phyloP scores from a whole-genome alignment of 2,797 vertebrate species.

The Chaunax sp. region DNA sequence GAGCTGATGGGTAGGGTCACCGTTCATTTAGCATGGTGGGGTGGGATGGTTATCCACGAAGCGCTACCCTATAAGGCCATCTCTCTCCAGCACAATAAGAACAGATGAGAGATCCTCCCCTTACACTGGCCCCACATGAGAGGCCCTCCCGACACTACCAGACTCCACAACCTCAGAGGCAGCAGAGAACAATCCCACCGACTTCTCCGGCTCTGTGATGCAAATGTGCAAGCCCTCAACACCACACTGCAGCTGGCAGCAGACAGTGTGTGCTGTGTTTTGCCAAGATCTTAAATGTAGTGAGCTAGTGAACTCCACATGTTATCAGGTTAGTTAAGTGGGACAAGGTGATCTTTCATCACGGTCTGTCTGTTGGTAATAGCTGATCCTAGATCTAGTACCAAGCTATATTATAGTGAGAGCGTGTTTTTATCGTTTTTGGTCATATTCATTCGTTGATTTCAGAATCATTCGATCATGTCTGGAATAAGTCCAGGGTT shows the following conservation, averaged over 20 bases:
- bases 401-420: conserved; percentile 2
- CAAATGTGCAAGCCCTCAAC: conserved; percentile 29
- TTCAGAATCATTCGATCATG: background rate
- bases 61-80: conserved; percentile 91
- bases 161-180: conserved; percentile 55
- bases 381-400: too few species aligned
- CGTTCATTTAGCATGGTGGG: conserved; percentile 53
- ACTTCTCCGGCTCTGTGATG: conserved; percentile 35
- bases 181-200: conserved; percentile 51
- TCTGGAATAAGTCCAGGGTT: background rate
- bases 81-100: conserved; percentile 83
- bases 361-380: too few species aligned
- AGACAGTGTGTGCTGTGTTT: conserved; percentile 9
- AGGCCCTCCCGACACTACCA: conserved; percentile 21
- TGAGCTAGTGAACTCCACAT: background rate
- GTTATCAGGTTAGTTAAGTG: conserved; percentile 15
- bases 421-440: background rate
- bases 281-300: conserved; percentile 13
- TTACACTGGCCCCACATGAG: conserved; percentile 14
- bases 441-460: background rate
- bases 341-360: background rate
- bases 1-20: conserved; percentile 72
- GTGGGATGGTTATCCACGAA: conserved; percentile 72
- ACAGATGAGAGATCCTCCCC: conserved; percentile 73
- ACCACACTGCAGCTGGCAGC: conserved; percentile 38